Conservation (phyloP, 2,113 vertebrate genomes). For the Probosciger aterrimus region DNA sequence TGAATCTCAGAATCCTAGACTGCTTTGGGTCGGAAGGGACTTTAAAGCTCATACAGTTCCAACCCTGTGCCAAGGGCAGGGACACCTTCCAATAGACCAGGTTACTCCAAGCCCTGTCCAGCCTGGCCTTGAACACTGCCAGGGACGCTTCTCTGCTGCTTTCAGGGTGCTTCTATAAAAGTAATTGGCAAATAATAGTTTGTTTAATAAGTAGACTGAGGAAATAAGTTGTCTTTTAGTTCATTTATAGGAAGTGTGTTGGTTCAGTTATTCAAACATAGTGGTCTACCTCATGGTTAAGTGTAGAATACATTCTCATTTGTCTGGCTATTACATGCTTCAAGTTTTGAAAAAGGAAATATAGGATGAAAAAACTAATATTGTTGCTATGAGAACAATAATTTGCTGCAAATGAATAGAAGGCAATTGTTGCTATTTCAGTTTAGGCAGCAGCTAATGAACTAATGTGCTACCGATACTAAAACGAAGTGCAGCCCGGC, state of each 20-base stretch:
- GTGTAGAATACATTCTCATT: background rate
- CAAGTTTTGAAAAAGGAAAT: conserved; percentile 45
- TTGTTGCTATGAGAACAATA: conserved; percentile 51
- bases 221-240: background rate
- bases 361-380: background rate
- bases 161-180: background rate
- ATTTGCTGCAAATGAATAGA: background rate
- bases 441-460: background rate
- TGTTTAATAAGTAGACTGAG: background rate
- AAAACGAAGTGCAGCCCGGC: background rate
- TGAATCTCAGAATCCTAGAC: background rate
- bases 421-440: background rate
- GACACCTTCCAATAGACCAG: background rate
- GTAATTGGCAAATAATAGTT: background rate
- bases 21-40: background rate
- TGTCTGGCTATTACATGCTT: background rate
- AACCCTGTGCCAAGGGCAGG: background rate
- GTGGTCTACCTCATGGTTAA: background rate
- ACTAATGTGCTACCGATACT: background rate
- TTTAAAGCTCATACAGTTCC: background rate
- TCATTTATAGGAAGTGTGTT: background rate
- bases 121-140: background rate
- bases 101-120: background rate
- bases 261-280: background rate
- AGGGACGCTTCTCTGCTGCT: background rate